Evolutionary conservation across 2,888 invertebrate genomes (phyloP), one percentile per base, ranked within the genome.

Genomic region (Priocnemis perturbator): DNA sequence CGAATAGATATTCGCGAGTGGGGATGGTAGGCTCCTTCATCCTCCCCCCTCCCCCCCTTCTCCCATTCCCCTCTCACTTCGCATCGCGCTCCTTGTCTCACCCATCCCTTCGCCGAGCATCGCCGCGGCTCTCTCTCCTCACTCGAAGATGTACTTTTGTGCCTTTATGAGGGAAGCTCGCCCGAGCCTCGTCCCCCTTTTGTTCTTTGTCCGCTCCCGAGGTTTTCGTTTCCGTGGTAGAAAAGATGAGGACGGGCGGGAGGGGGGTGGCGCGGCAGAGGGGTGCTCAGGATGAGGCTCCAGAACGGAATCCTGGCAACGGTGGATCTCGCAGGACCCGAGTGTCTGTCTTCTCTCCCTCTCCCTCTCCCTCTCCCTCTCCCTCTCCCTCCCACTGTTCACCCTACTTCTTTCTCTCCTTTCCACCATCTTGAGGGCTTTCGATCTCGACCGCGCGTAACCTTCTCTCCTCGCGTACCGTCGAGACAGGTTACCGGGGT

Each of bases 121-220:
- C n/a, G 37, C 20, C 9, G 26, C 4, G 19, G n/a, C 48, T 47
- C 68, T 61, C 72, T 81, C 81, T 76, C 81, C 77, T 76, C 77
- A 76, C 69, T 76, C 73, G 81, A 83, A 83, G 83, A 86, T 86
- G 84, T 83, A 86, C 85, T 87, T 87, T 87, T 85, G 85, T 87
- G 80, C 86, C 83, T 85, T 86, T 83, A 85, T 82, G 76, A 80
- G 74, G 76, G 78, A 80, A 74, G 78, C 82, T 81, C 83, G 79
- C 78, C 78, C 79, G 77, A 79, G 82, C 78, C 71, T 81, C 78
- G 76, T 81, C 79, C 82, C 69, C 65, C 71, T 78, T 78, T 78
- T 76, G 73, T 76, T 75, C 74, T 75, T 77, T 77, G 70, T 69
- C 69, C 73, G 69, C 63, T 72, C 64, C 61, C 60, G 71, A 74